Evolutionary conservation across 1,140 invertebrate species (phyloP).

Genomic region (Tetramorium alpestre): DNA sequence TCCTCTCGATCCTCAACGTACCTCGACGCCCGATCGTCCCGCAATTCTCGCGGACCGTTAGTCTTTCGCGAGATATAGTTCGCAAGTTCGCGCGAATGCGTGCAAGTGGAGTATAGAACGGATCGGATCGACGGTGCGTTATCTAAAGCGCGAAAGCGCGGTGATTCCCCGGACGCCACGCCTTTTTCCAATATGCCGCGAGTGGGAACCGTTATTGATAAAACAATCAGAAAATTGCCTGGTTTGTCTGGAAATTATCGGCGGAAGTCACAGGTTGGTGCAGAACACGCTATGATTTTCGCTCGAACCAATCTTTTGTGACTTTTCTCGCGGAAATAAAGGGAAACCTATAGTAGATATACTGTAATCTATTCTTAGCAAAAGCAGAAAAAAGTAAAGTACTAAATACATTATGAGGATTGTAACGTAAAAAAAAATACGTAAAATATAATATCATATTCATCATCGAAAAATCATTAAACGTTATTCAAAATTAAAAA

Average conservation of each 20-base stretch:
- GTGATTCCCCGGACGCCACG: constrained; percentile 23
- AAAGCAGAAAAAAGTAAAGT: neutral
- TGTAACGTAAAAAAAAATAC: neutral
- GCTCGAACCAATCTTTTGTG: neutral
- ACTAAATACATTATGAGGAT: neutral
- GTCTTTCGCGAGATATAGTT: constrained; percentile 10
- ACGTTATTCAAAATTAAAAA: neutral
- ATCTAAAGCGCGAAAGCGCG: constrained; percentile 10
- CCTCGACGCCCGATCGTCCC: constrained; percentile 1
- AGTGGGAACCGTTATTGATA: constrained; percentile 51
- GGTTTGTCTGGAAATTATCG: constrained; percentile 42
- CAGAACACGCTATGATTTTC: neutral
- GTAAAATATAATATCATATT: neutral
- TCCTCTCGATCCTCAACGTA: constrained; percentile 15
- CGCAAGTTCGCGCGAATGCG: constrained; percentile 32
- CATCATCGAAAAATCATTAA: neutral
- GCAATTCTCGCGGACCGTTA: constrained; percentile 68
- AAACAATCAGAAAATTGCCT: constrained; percentile 59
- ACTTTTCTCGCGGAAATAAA: neutral
- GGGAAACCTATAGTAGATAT: neutral
- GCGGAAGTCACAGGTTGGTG: neutral
- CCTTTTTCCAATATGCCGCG: constrained; percentile 40
- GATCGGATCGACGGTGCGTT: constrained; percentile 16
- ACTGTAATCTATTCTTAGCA: neutral
- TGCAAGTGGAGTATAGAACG: neutral